Base-by-base conservation (phyloP, 2,888 invertebrate genomes). In the Xanthia icteritia region DNA sequence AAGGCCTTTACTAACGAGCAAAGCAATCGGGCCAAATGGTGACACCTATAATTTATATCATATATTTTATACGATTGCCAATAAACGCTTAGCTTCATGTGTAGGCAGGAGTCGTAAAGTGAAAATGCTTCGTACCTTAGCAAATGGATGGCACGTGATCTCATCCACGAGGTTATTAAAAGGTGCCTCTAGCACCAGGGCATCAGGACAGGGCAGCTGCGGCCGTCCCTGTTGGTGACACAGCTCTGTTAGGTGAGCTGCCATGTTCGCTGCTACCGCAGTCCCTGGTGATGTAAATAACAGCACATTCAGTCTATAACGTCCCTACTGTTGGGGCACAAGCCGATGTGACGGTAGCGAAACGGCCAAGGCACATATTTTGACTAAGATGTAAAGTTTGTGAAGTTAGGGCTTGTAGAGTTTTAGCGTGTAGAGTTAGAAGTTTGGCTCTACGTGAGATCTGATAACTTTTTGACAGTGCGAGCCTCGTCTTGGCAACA, bases 151-250 rank as follows among this genome's bases (percentile, higher is more conserved):
- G 89, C 98, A 97, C 23, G 97, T 96, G 27, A 99, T 98, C 93
- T 99, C 99, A 84, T 99, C 99, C 45, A 97, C 96, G 77, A 99
- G 97, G 93, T 99, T 99, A 92, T 99, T 99, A 94, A 99, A 99
- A 0, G 99, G 99, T 15, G 99, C 98, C 93, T 99, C 99, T 42
- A 99, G 95, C 73, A 99, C 97, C 8, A 99, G 93, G 0, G 98
- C 99, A 15, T 97, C 95, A 0, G 98, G 97, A 31, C 92, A 93
- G 1, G 97, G 94, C 80, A 97, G 94, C 77, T 92, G 90, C 11
- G 91, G 92, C 84, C 97, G 94, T 1, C 97, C 97, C 61, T 98
- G 96, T 51, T 98, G 96, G 91, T 97, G 96, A 4, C 98, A 97
- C 2, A 99, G 97, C 17, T 89, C 83, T 0, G 82, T 23, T 56